Conservation (phyloP, 2,113 vertebrate genomes). For the Mesembrinibis cayennensis region DNA sequence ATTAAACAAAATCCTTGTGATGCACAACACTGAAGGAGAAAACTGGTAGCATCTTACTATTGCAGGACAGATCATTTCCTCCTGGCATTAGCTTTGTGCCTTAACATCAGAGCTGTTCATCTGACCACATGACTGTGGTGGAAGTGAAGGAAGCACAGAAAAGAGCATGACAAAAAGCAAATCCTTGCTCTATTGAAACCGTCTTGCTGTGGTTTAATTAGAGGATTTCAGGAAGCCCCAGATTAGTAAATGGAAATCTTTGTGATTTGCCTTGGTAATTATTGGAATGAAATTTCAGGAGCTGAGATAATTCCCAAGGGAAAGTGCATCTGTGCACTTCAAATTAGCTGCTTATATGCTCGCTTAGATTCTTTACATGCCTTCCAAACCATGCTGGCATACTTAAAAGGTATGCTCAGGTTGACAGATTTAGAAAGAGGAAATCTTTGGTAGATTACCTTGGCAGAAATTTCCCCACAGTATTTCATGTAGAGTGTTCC, state of each 20-base stretch:
- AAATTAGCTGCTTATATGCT: constrained; percentile 65
- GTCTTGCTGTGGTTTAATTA: neutral
- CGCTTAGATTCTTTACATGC: constrained; percentile 34
- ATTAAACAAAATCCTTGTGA: neutral
- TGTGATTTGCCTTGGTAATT: constrained; percentile 55
- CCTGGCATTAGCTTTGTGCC: neutral
- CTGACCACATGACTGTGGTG: neutral
- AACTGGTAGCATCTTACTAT: neutral
- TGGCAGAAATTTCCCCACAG: neutral
- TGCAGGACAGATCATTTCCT: neutral
- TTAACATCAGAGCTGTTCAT: neutral
- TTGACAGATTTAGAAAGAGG: constrained; percentile 11
- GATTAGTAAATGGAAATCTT: constrained; percentile 55
- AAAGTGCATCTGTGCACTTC: constrained; percentile 10
- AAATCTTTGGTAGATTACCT: neutral
- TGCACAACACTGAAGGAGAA: neutral
- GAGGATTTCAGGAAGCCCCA: constrained; percentile 31
- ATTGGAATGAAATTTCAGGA: constrained; percentile 46
- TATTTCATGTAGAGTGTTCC: neutral
- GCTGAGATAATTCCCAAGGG: constrained; percentile 8
- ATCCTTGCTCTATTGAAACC: neutral
- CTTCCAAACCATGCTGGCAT: constrained; percentile 19
- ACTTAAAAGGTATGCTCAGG: constrained; percentile 18
- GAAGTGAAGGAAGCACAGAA: neutral
- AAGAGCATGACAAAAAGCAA: neutral